Percentiles rank a stretch among this genome's conserved stretches.
Evolutionary conservation across 2,888 invertebrate genomes (phyloP).

Genomic region (Sicus ferrugineus): DNA sequence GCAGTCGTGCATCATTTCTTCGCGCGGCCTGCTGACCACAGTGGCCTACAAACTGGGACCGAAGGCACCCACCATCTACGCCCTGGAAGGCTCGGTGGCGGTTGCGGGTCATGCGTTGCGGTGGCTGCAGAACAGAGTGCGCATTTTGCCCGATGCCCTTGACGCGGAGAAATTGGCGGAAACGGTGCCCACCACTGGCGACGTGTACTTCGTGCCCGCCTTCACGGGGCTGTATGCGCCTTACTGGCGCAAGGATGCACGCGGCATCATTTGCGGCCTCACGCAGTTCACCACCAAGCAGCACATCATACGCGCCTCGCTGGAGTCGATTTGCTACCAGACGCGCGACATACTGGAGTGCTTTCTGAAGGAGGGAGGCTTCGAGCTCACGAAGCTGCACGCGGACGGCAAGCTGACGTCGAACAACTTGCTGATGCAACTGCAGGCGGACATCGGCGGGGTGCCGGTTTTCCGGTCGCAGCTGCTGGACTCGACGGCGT

Average conservation of each 20-base stretch:
- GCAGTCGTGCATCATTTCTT: conserved; percentile 81
- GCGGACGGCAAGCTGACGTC: conserved; percentile 94
- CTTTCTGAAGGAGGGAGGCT: conserved; percentile 92
- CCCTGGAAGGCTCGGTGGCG: conserved; percentile 95
- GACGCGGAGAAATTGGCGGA: conserved; percentile 77
- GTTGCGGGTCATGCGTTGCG: conserved; percentile 91
- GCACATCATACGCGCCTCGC: conserved; percentile 91
- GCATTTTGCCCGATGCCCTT: conserved; percentile 79
- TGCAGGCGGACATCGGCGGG: conserved; percentile 94
- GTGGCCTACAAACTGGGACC: conserved; percentile 91
- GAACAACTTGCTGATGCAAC: conserved; percentile 91
- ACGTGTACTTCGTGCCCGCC: conserved; percentile 98
- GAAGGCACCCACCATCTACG: conserved; percentile 82
- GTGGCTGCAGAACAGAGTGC: conserved; percentile 92
- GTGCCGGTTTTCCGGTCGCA: conserved; percentile 88
- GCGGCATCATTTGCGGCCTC: conserved; percentile 88
- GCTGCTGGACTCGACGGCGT: conserved; percentile 87
- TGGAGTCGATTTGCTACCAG: conserved; percentile 97
- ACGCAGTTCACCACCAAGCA: conserved; percentile 92
- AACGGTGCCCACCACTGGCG: conserved; percentile 86
- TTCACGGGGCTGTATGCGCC: conserved; percentile 97
- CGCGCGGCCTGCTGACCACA: conserved; percentile 88
- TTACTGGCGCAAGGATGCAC: conserved; percentile 96
- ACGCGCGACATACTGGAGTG: conserved; percentile 93
- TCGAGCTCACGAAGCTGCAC: conserved; percentile 80